Conservation (phyloP, 2,113 vertebrate species). For the Chaenogobius annularis region DNA sequence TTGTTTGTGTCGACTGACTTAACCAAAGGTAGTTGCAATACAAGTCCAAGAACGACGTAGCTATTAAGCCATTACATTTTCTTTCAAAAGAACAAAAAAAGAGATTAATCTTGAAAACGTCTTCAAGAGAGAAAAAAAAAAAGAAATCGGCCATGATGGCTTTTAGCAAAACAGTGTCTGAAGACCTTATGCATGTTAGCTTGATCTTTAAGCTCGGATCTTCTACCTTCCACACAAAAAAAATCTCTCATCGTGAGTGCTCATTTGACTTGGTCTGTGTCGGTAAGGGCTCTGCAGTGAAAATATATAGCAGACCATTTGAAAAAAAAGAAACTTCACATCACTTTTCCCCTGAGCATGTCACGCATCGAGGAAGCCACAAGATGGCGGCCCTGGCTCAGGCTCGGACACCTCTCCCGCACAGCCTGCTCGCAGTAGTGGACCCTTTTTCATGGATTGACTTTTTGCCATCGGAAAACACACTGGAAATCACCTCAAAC, state of each 20-base stretch:
- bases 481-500: constrained; percentile 67
- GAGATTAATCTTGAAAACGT: constrained; percentile 60
- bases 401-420: constrained; percentile 35
- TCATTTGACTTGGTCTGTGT: constrained; percentile 68
- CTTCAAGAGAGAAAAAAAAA: constrained; percentile 64
- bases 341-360: constrained; percentile 25
- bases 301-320: constrained; percentile 68
- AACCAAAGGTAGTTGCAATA: constrained; percentile 78
- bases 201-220: constrained; percentile 75
- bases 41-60: constrained; percentile 68
- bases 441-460: constrained; percentile 48
- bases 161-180: constrained; percentile 71
- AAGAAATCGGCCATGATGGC: constrained; percentile 60
- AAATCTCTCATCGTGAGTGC: constrained; percentile 49
- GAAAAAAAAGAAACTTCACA: constrained; percentile 23
- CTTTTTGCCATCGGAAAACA: constrained; percentile 65
- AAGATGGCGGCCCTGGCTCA: constrained; percentile 47
- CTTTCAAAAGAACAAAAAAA: constrained; percentile 64
- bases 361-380: constrained; percentile 44
- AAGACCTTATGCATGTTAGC: constrained; percentile 80
- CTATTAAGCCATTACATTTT: constrained; percentile 71
- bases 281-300: constrained; percentile 73
- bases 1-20: constrained; percentile 68
- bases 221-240: constrained; percentile 57
- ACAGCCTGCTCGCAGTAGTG: constrained; percentile 56